phyloP scores from a whole-genome alignment of 2,888 invertebrate genomes.

The Hipparchia semele region DNA sequence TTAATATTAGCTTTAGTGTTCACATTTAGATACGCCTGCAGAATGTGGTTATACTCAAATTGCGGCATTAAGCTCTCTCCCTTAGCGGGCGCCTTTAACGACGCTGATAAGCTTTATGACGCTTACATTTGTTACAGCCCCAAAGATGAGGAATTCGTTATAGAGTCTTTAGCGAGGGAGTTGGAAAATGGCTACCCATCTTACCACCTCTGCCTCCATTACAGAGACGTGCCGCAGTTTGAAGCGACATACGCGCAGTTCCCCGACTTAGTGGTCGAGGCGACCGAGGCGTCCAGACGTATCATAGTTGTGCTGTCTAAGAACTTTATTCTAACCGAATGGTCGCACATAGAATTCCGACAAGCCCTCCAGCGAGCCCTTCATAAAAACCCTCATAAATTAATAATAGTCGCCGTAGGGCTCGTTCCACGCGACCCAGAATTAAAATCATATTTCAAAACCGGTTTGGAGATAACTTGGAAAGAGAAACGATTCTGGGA shows the following conservation, averaged over 20 bases:
- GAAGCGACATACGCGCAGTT: constrained; percentile 88
- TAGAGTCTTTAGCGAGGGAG: constrained; percentile 92
- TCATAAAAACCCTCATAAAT: constrained; percentile 91
- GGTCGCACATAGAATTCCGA: constrained; percentile 95
- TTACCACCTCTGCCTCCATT: constrained; percentile 93
- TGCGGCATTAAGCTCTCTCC: constrained; percentile 93
- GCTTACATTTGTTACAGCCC: constrained; percentile 97
- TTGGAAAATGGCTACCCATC: constrained; percentile 91
- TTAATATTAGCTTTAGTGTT: constrained; percentile 91
- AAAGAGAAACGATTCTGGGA: constrained; percentile 98
- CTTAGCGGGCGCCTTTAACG: constrained; percentile 87
- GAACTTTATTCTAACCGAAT: constrained; percentile 95
- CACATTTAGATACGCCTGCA: constrained; percentile 92
- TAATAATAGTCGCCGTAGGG: constrained; percentile 92
- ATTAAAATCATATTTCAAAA: constrained; percentile 93
- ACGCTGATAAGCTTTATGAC: constrained; percentile 94
- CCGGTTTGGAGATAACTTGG: constrained; percentile 93
- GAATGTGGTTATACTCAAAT: constrained; percentile 94
- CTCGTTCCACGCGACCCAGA: constrained; percentile 93
- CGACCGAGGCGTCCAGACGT: constrained; percentile 93
- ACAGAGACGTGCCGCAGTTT: constrained; percentile 90
- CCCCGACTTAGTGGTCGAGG: constrained; percentile 91
- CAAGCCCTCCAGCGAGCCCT: constrained; percentile 95
- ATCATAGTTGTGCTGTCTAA: constrained; percentile 94
- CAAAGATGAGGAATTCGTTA: constrained; percentile 95